Percentiles rank a stretch among this genome's conserved stretches.
These are phyloP conservation scores for Rosalia funebris DNA, from an alignment of 2,888 invertebrate genomes.

Conservation along the genomic window DNA sequence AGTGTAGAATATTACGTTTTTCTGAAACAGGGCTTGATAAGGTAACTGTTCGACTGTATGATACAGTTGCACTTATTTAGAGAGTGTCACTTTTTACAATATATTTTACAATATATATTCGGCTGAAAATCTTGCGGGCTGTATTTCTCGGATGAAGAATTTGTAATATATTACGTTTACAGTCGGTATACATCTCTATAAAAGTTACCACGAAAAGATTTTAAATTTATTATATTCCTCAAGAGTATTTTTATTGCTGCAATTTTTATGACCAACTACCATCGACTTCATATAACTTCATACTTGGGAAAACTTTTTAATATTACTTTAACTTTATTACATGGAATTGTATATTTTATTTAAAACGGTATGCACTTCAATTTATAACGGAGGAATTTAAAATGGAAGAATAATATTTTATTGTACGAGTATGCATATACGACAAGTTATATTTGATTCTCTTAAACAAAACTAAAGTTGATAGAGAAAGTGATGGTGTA, in stretches of 20 bases:
- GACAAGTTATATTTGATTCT: too few relatives aligned
- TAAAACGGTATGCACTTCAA: too few relatives aligned
- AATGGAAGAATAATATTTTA: too few relatives aligned
- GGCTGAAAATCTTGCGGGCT: background rate
- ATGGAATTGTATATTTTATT: background rate
- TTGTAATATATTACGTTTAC: conserved; percentile 18
- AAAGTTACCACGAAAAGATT: conserved; percentile 23
- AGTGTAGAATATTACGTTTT: too few relatives aligned
- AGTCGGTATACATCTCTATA: conserved; percentile 21
- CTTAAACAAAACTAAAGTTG: too few relatives aligned
- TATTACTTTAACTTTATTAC: background rate
- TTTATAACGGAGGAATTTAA: too few relatives aligned
- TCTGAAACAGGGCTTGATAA: too few relatives aligned
- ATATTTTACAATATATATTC: background rate
- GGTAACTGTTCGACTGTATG: too few relatives aligned
- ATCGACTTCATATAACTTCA: conserved; percentile 8
- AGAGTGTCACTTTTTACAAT: too few relatives aligned
- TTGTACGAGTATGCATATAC: too few relatives aligned
- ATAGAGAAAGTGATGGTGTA: too few relatives aligned
- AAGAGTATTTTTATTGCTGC: conserved; percentile 8
- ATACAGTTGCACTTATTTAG: too few relatives aligned
- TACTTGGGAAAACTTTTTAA: conserved; percentile 9
- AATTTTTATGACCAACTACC: conserved; percentile 15
- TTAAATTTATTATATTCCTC: conserved; percentile 22
- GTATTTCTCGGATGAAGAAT: conserved; percentile 1